phyloP scores from a whole-genome alignment of 2,113 vertebrate species.

The Gymnogyps californianus region DNA sequence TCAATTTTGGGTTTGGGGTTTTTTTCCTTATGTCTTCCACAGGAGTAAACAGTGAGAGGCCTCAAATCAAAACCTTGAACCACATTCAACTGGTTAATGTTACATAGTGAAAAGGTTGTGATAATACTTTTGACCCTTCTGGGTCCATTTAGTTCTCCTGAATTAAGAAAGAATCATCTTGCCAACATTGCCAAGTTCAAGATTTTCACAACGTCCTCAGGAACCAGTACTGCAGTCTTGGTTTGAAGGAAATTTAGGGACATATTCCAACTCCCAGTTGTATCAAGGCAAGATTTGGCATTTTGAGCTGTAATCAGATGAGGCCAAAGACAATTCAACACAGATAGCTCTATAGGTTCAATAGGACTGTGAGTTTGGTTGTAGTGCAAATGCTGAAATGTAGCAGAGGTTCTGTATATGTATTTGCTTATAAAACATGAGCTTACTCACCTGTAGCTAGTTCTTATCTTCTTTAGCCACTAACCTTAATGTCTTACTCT shows the following conservation, averaged over 20 bases:
- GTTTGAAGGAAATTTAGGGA: not conserved
- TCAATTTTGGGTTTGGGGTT: fast-evolving
- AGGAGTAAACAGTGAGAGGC: not conserved
- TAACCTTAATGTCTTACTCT: not conserved
- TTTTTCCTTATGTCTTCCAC: not conserved
- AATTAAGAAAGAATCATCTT: not conserved
- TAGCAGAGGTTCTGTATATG: not conserved
- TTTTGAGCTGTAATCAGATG: not conserved
- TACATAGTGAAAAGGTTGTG: not conserved
- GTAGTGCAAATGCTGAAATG: not conserved
- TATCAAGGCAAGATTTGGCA: not conserved
- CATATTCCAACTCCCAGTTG: not conserved
- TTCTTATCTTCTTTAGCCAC: not conserved
- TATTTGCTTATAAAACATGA: not conserved
- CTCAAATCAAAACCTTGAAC: not conserved
- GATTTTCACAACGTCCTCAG: not conserved
- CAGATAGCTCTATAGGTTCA: not conserved
- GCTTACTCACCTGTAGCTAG: not conserved
- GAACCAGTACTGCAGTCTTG: not conserved
- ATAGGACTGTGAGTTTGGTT: not conserved
- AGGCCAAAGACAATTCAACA: not conserved
- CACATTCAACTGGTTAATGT: not conserved
- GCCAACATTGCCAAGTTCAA: not conserved
- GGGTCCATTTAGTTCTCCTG: not conserved
- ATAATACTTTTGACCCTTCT: not conserved